Base-by-base conservation (phyloP, 1,140 invertebrate genomes). In the Tetramorium parvispinum region DNA sequence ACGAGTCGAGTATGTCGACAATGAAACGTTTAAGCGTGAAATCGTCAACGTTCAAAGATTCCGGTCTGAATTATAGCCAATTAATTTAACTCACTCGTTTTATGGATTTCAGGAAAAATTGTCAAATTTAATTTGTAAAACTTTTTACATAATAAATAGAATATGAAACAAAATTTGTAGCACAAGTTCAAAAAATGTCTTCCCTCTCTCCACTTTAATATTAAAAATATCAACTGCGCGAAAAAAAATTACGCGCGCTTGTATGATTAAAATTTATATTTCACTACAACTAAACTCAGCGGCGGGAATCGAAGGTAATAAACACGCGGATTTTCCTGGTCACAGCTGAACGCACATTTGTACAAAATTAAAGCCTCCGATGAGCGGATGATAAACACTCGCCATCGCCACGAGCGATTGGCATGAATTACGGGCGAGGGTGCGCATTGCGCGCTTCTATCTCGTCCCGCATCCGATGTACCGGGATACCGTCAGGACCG, bases 261-360 rank as follows among this genome's bases (percentile, higher is more conserved):
- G 18, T 21, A 6, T 8, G 55, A 43, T 77, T 57, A 63, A 43
- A 24, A 65, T 59, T 57, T 37, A 65, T 76, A 24, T 75, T 75
- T 75, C 51, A 71, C 37, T 40, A 1, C 18, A 43, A 49, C 5
- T 13, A 18, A 76, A 27, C 46, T 79, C 32, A 0, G 46, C 65
- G 49, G 63, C 49, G 63, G 37, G 24, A 24, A 55, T 81, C 37
- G 59, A 63, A 32, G 55, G 76, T 37, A 78, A 78, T 65, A 78
- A 78, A 78, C 76, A 53, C 77, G 63, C 40, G 66, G 66, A 73
- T 81, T 79, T 81, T 81, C 49, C 61, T 49, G 27, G 85, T 70
- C 32, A 40, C 73, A 32, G 24, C 37, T 18, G 51, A 55, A 3
- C 51, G 65, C 37, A 21, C 65, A 24, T 37, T n/a, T 63, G 61